These are phyloP conservation scores for Pampusana beccarii DNA, from an alignment of 2,113 vertebrate species.

Conservation along the genomic window DNA sequence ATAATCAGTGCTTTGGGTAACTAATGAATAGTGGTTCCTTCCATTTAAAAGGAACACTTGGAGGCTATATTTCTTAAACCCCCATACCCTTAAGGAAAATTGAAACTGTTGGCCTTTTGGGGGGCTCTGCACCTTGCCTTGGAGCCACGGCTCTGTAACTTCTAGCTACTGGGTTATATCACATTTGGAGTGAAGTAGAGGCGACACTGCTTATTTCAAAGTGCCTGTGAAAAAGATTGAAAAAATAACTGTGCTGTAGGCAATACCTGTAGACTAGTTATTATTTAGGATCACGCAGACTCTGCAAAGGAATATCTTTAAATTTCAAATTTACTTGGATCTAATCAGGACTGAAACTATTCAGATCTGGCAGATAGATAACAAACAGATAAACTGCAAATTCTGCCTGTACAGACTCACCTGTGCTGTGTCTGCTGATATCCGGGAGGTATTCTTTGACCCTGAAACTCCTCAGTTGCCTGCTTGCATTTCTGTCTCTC, in stretches of 20 bases:
- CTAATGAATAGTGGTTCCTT: neutral
- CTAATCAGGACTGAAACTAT: neutral
- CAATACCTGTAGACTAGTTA: neutral
- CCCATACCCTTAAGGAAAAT: neutral
- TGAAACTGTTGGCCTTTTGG: neutral
- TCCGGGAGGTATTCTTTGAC: constrained; percentile 7
- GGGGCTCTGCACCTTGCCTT: neutral
- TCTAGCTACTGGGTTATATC: neutral
- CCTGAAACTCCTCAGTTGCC: neutral
- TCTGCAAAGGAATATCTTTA: neutral
- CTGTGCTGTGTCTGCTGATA: neutral
- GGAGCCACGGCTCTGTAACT: neutral
- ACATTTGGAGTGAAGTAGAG: neutral
- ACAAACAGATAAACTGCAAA: neutral
- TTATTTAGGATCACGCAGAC: neutral
- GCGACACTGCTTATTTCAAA: neutral
- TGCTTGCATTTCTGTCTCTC: neutral
- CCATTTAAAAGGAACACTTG: neutral
- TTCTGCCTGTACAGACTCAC: constrained; percentile 25
- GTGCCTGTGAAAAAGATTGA: neutral
- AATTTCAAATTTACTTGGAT: constrained; percentile 1
- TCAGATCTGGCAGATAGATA: neutral
- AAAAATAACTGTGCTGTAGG: neutral
- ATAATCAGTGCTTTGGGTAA: neutral
- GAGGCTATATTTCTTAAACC: neutral